Percentiles rank a stretch among this genome's conserved stretches.
Conservation (phyloP, 2,888 invertebrate species). For the Tetragnatha montana region DNA sequence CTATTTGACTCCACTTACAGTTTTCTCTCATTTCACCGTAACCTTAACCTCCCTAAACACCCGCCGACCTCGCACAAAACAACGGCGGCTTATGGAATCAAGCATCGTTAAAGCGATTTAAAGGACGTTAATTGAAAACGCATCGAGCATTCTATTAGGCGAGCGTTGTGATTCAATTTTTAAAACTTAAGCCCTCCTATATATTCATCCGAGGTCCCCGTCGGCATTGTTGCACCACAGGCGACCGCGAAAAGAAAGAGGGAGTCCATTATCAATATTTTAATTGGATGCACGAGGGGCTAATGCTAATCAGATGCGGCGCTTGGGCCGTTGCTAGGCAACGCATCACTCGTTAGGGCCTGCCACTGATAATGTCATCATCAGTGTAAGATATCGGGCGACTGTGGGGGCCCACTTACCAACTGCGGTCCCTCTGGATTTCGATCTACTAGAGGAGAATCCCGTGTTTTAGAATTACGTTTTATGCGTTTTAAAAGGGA, state of each 20-base stretch:
- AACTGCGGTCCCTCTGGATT: slow-evolving; percentile 21
- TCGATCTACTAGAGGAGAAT: slow-evolving; percentile 15
- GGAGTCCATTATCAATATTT: slow-evolving; percentile 64
- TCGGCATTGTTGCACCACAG: neutral
- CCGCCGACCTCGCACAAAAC: neutral
- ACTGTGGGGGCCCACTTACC: slow-evolving; percentile 51
- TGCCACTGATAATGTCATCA: slow-evolving; percentile 70
- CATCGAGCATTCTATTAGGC: neutral
- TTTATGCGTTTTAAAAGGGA: too few species aligned
- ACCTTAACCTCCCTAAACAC: too few species aligned
- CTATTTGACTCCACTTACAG: too few species aligned
- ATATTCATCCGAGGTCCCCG: neutral
- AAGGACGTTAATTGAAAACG: neutral
- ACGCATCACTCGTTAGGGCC: slow-evolving; percentile 70
- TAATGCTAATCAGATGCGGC: slow-evolving; percentile 70
- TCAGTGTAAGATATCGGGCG: slow-evolving; percentile 70
- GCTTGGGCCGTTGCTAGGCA: slow-evolving; percentile 67
- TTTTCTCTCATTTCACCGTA: too few species aligned
- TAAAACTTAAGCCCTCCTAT: neutral
- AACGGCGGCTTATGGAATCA: neutral
- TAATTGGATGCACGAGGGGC: slow-evolving; percentile 65
- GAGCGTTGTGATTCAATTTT: neutral
- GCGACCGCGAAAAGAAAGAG: slow-evolving; percentile 59
- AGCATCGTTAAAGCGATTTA: neutral
- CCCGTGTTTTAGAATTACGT: too few species aligned